Percentiles rank a stretch among this genome's conserved stretches.
These are phyloP conservation scores for Bothrops jararaca DNA, from an alignment of 2,113 vertebrate genomes.

Conservation along the genomic window DNA sequence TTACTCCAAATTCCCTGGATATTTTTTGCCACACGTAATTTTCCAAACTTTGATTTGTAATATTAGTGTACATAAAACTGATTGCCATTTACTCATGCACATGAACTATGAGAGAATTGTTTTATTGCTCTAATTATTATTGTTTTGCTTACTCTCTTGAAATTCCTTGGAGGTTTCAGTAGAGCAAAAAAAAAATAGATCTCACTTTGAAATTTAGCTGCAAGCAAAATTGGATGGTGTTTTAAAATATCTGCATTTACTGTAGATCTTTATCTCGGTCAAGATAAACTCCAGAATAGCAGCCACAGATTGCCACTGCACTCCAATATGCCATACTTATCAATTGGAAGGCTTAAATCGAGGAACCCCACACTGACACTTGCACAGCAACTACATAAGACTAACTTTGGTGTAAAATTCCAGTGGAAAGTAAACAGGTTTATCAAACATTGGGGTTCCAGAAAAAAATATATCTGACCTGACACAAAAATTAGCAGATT, in stretches of 20 bases:
- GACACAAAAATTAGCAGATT: background rate
- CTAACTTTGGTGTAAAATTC: background rate
- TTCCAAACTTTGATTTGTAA: background rate
- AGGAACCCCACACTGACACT: background rate
- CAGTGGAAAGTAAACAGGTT: background rate
- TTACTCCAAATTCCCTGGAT: background rate
- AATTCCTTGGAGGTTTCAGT: background rate
- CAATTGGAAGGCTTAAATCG: background rate
- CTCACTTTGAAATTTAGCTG: background rate
- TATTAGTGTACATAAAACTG: background rate
- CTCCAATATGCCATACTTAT: background rate
- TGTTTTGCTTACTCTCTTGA: background rate
- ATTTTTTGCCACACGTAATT: background rate
- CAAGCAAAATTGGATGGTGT: background rate
- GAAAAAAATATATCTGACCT: background rate
- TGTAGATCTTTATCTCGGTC: background rate
- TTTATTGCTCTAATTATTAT: background rate
- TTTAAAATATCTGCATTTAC: background rate
- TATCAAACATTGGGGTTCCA: background rate
- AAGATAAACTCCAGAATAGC: background rate
- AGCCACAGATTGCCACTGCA: background rate
- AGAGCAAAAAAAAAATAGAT: background rate
- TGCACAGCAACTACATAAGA: background rate
- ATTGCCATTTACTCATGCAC: background rate
- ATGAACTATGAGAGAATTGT: background rate